Evolutionary conservation across 2,797 vertebrate species (phyloP), one percentile per base, ranked within the genome.

Genomic region (Masticophis lateralis): DNA sequence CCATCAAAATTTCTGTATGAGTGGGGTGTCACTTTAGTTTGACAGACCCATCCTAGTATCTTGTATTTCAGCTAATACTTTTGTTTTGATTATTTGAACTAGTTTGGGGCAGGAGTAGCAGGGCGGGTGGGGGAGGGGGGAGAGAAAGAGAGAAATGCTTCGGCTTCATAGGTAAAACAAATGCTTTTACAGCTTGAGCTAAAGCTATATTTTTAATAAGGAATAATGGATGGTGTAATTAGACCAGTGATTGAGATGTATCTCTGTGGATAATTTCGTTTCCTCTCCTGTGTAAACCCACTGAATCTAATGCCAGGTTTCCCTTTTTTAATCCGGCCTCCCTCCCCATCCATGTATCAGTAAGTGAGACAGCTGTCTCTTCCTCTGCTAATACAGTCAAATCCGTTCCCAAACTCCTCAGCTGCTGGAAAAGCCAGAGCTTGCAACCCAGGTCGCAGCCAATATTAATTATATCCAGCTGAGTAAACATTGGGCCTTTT

Each of bases 341-440:
- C 87, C 90, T 47, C 55, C 93, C 79, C 88, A 13, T 86, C 89
- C 66, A 11, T 18, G 89, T 86, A 91, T 83, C 91, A 88, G 90
- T 93, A 88, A 94, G 91, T 20, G 57, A 59, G 86, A 92, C 93
- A 94, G 91, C 93, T 92, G 91, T 92, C 89, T 94, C 89, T 88
- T 86, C 91, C 66, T 91, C 51, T 94, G 91, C 91, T 94, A 94
- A 94, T 94, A 66, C 93, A 92, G 86, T 51, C 91, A 94, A 94
- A 94, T 94, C 93, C 66, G 57, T 86, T 90, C 66, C 93, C 93
- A 57, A 88, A 83, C 86, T 89, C 86, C 91, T 53, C 9, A 51
- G 86, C 66, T 51, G 66, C 32, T 55, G 57, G 47, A 66, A 51
- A 88, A 55, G 60, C 89, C 56, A 63, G 43, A 57, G 63, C 86